Evolutionary conservation across 2,797 vertebrate genomes (phyloP).

Genomic region (Enteromius anoplus): DNA sequence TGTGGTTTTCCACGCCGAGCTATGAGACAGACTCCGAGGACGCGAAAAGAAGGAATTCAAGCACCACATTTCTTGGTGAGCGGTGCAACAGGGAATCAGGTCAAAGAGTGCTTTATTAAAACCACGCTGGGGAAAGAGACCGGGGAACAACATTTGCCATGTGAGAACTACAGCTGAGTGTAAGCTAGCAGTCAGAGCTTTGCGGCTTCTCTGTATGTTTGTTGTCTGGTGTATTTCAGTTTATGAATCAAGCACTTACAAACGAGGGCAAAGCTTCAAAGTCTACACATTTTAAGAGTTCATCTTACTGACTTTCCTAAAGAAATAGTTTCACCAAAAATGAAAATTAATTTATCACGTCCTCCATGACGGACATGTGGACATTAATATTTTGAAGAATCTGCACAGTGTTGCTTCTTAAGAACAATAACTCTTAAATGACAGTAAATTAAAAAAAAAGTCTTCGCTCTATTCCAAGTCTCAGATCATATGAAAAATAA

Average conservation of each 20-base stretch:
- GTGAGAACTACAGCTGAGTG: constrained; percentile 35
- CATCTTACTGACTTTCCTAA: neutral
- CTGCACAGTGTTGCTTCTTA: neutral
- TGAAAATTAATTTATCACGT: neutral
- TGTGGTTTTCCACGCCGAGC: constrained; percentile 33
- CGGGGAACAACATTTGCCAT: constrained; percentile 44
- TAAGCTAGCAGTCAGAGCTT: constrained; percentile 19
- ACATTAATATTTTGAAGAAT: neutral
- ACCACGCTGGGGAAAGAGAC: constrained; percentile 31
- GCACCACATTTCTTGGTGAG: constrained; percentile 39
- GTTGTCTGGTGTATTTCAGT: constrained; percentile 46
- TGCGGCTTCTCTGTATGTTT: constrained; percentile 22
- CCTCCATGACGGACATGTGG: neutral
- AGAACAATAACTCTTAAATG: neutral
- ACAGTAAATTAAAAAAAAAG: neutral
- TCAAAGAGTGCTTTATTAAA: constrained; percentile 52
- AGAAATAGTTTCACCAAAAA: neutral
- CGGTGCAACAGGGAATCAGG: constrained; percentile 40
- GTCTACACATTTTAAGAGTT: neutral
- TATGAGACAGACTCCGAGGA: constrained; percentile 20
- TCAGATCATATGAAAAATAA: neutral
- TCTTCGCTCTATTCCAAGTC: neutral
- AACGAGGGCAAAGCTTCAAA: constrained; percentile 38
- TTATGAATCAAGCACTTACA: constrained; percentile 45
- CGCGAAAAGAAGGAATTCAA: constrained; percentile 28